These are phyloP conservation scores for Cylindroiulus punctatus DNA, from an alignment of 2,888 invertebrate species.

Conservation along the genomic window DNA sequence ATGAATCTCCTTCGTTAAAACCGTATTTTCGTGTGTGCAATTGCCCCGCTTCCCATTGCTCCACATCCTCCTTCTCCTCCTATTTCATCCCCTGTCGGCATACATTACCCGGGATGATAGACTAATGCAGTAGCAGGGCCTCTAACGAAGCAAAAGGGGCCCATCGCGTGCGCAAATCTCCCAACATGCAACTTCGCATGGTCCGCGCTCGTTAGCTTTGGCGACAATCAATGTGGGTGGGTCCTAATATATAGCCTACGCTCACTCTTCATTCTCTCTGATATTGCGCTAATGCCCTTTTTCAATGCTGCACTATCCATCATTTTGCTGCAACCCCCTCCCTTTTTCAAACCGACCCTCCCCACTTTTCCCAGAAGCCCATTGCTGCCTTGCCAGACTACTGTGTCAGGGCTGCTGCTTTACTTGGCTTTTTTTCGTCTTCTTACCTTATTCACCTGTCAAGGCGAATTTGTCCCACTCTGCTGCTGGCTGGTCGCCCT, in stretches of 20 bases:
- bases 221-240: conserved; percentile 56
- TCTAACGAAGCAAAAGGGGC: conserved; percentile 39
- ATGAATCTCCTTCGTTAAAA: conserved; percentile 43
- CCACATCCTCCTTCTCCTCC: conserved; percentile 47
- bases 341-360: conserved; percentile 55
- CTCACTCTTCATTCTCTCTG: conserved; percentile 35
- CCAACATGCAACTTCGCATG: conserved; percentile 57
- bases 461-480: conserved; percentile 44
- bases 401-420: conserved; percentile 40
- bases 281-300: conserved; percentile 49
- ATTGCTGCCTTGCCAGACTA: conserved; percentile 16
- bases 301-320: conserved; percentile 50
- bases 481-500: not conserved
- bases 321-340: conserved; percentile 35
- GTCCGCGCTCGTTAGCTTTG: conserved; percentile 53
- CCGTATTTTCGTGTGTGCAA: conserved; percentile 16
- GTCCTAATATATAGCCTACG: conserved; percentile 44
- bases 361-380: conserved; percentile 60
- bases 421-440: conserved; percentile 26
- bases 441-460: conserved; percentile 40
- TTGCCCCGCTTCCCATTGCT: conserved; percentile 16
- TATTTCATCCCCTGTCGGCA: conserved; percentile 47
- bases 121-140: conserved; percentile 3
- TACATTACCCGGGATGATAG: conserved; percentile 6
- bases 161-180: not conserved